Conservation (phyloP, 2,113 vertebrate species). For the Chrysochloris asiatica region DNA sequence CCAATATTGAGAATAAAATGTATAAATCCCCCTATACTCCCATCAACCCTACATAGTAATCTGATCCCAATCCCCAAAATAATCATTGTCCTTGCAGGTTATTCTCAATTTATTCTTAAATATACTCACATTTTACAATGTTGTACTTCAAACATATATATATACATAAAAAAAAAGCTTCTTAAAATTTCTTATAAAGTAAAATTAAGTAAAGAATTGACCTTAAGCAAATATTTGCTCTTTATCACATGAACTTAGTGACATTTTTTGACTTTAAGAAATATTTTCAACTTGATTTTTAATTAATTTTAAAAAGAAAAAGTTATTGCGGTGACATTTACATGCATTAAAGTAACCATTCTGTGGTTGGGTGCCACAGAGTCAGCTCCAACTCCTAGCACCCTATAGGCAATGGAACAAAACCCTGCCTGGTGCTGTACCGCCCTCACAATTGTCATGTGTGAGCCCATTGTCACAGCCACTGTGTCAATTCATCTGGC, state of each 20-base stretch:
- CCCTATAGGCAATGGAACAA: too few species aligned
- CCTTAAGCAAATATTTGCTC: neutral
- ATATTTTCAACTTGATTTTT: neutral
- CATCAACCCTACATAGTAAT: neutral
- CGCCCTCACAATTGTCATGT: too few species aligned
- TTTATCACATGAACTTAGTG: neutral
- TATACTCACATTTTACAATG: constrained; percentile 23
- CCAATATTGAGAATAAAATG: too few species aligned
- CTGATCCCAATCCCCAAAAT: neutral
- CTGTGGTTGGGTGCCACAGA: too few species aligned
- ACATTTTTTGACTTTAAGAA: constrained; percentile 16
- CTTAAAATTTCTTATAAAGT: constrained; percentile 1
- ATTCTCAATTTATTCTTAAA: constrained; percentile 24
- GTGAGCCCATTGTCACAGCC: too few species aligned
- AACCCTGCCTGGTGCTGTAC: too few species aligned
- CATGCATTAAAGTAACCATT: too few species aligned
- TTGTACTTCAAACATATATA: constrained; percentile 31
- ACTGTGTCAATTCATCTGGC: too few species aligned
- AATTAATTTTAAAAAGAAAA: neutral
- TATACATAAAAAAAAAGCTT: neutral
- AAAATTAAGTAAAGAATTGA: constrained; percentile 47
- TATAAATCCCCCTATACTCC: neutral
- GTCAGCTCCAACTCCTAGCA: too few species aligned
- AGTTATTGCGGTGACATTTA: neutral
- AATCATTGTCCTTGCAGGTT: neutral